Evolutionary conservation across 2,888 invertebrate species (phyloP), one percentile per base, ranked within the genome.

Genomic region (Parapristionchus giblindavisi): DNA sequence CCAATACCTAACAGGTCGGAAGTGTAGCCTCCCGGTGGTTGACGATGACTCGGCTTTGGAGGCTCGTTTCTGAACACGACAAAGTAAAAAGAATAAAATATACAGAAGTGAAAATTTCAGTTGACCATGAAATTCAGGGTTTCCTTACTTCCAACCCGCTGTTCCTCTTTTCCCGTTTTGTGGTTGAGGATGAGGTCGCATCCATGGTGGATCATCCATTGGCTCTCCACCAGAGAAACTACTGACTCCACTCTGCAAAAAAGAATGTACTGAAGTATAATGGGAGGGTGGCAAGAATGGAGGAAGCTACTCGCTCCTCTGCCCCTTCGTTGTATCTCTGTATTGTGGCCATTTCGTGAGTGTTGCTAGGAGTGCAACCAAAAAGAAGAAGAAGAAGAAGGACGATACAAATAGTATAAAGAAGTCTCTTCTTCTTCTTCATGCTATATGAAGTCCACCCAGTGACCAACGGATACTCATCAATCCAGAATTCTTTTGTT

Each of bases 161-260:
- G 73, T 73, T 60, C 73, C 73, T 48, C 73, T 60, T 51, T 73
- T 73, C 32, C 73, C 73, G 51, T 73, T 73, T 11, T 27, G 29
- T n/a, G 73, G 73, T 36, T 73, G 73, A 4, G 73, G 73, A 73
- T 73, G 73, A 8, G 73, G 51, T 36, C 60, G 43, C 5, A 51
- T 21, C 73, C 73, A 73, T 1, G 73, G 73, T 8, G 73, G 73
- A 61, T 73, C 73, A 34, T 73, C 73, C 73, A 73, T 73, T 32
- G 54, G 56, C 0, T 29, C 36, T 0, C 24, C 40, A 3, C 58
- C 56, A 27, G 58, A 71, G n/a, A 56, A 43, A 43, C 32, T 40
- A 3, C 32, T 40, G n/a, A 71, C 54, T 27, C 71, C 58, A n/a
- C 58, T 71, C 58, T 71, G 34, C 3, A 52, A 68, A 24, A 43